Base-by-base conservation (phyloP, 2,113 vertebrate genomes). In the Cnemophilus loriae region DNA sequence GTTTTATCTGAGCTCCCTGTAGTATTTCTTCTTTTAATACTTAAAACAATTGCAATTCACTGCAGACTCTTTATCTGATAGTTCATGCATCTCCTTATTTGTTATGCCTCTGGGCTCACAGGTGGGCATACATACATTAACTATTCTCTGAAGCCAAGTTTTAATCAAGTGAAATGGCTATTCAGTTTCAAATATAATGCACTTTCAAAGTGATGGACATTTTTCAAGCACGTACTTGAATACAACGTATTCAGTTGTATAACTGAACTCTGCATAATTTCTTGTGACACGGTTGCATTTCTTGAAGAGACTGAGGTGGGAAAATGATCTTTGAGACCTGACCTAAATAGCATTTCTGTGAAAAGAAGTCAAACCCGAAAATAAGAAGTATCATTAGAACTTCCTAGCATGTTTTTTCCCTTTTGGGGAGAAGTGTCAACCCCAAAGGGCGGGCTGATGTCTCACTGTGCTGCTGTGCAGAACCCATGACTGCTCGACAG, bases 21-120 rank as follows among this genome's bases (percentile, higher is more conserved):
- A 84, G 90, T 67, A 78, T 93, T 97, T 95, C 56, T 88, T 81
- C 68, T 52, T 93, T 78, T 56, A 81, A 78, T 89, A 60, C 79
- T 90, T 94, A 63, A 94, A 96, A 42, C 44, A 94, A 74, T 93
- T 97, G 84, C 60, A 74, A 94, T 96, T 86, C 90, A 87, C 50
- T 79, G 42, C 39, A 82, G 82, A 57, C 42, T 95, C 64, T 79
- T 89, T 69, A 57, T 44, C 82, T 96, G 93, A 85, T 82, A 44
- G 73, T 96, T 97, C 28, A 79, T 97, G 83, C 88, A 95, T 42
- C 89, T 89, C 73, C 95, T 96, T 97, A 77, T 81, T 95, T 91
- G 47, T 81, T 74, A 63, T 87, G 68, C 56, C 73, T 83, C 64
- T 95, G 89, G 83, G 75, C 85, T 75, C 67, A 75, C 20, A 94